Base-by-base conservation (phyloP, 2,888 invertebrate species). In the Agriopis leucophaearia region DNA sequence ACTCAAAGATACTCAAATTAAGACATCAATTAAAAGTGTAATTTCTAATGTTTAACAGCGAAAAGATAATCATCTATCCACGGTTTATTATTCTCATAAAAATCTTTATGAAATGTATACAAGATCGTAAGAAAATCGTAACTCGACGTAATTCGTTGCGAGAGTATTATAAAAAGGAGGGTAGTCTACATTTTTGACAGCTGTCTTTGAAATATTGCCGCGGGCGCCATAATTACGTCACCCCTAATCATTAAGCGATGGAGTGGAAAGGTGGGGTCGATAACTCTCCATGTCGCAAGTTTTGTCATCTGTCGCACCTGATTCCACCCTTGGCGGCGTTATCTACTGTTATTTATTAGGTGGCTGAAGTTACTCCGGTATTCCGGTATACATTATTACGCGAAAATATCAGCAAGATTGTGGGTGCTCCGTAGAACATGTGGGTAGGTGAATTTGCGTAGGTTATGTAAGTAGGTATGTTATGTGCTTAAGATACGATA, bases 191-290 rank as follows among this genome's bases (percentile, higher is more conserved):
- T 87, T 82, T 84, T 60, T 56, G 84, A 83, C 85, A 85, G 84
- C 85, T 86, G 87, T 77, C 79, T 82, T 81, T 80, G 82, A 84
- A 80, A 84, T 82, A 83, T 81, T 82, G 84, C 79, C 81, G 78
- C 81, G 83, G 83, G 79, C 80, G 81, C 85, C 86, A 85, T 89
- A 87, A 89, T 89, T 88, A 88, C 86, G 83, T 86, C 76, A 72
- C 76, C 84, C 84, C 77, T 75, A 77, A 82, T 84, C 81, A 81
- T 84, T 81, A 82, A 81, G 80, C 70, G 81, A 81, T 81, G 83
- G 79, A 80, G 83, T 80, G 83, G 80, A 79, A 68, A 67, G 62
- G 62, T 80, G 81, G 78, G 75, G 70, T 86, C 87, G 79, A 84
- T 84, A 69, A 27, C 44, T 72, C 67, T 73, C 69, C 72, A 72